phyloP scores from a whole-genome alignment of 2,888 invertebrate species.

The Druceiella hillmani region DNA sequence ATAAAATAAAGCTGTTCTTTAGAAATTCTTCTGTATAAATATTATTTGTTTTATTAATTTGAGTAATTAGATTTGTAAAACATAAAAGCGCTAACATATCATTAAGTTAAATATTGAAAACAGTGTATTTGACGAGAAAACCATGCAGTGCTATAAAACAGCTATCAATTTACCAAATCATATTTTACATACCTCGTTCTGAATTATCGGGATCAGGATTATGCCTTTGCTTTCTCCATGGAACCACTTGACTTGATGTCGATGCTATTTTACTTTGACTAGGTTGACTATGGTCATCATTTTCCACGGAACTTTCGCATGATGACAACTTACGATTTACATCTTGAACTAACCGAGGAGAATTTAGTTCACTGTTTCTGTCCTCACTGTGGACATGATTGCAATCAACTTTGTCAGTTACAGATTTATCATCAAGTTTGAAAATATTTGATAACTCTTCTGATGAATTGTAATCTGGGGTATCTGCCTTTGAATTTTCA shows the following conservation, averaged over 20 bases:
- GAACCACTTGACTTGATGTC: slow-evolving; percentile 44
- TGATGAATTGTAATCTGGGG: slow-evolving; percentile 59
- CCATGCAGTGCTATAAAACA: slow-evolving; percentile 43
- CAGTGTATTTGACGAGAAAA: too few species aligned
- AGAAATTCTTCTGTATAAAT: too few species aligned
- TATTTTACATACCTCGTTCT: slow-evolving; percentile 50
- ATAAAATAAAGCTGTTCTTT: too few species aligned
- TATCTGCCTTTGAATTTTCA: slow-evolving; percentile 33
- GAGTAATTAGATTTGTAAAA: too few species aligned
- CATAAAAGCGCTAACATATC: too few species aligned
- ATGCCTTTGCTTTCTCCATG: slow-evolving; percentile 48
- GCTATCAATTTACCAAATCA: too few species aligned
- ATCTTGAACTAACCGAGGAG: slow-evolving; percentile 44
- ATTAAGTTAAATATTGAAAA: too few species aligned
- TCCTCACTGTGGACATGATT: slow-evolving; percentile 30
- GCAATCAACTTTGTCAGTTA: slow-evolving; percentile 21
- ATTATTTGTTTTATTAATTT: too few species aligned
- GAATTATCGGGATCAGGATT: slow-evolving; percentile 44
- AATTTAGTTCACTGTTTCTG: slow-evolving; percentile 38
- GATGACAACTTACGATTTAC: slow-evolving; percentile 47
- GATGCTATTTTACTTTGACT: slow-evolving; percentile 47
- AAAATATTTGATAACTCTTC: slow-evolving; percentile 61
- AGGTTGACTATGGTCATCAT: slow-evolving; percentile 36
- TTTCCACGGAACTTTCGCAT: slow-evolving; percentile 40
- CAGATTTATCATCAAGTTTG: slow-evolving; percentile 32